Conservation (phyloP, 2,797 vertebrate genomes). For the Clarias platycephalus region DNA sequence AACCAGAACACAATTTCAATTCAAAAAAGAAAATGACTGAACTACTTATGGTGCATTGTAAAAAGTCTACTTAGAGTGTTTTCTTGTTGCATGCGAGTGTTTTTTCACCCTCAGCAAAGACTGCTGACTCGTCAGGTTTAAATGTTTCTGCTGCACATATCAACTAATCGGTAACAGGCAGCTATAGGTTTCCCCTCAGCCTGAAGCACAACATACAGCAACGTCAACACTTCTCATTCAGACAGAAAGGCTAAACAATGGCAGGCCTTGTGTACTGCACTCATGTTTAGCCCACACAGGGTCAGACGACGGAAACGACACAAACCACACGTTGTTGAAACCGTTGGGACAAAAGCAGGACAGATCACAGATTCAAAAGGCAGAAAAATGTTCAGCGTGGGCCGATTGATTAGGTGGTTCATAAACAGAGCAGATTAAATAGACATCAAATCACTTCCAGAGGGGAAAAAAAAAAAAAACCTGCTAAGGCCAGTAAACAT, state of each 20-base stretch:
- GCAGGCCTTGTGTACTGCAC: constrained; percentile 21
- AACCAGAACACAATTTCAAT: background rate
- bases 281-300: constrained; percentile 32
- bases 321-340: constrained; percentile 31
- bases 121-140: constrained; percentile 42
- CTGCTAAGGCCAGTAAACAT: background rate
- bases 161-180: constrained; percentile 40
- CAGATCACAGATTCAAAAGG: background rate
- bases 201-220: constrained; percentile 34
- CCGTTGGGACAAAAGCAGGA: background rate
- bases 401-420: background rate
- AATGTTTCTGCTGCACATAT: constrained; percentile 31
- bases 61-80: background rate
- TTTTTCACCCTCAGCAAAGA: background rate
- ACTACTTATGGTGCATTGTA: background rate
- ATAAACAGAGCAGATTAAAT: background rate
- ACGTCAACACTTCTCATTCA: constrained; percentile 35
- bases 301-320: constrained; percentile 20
- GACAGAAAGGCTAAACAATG: constrained; percentile 33
- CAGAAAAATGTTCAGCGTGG: background rate
- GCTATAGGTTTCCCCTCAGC: constrained; percentile 34
- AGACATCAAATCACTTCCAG: background rate
- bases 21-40: background rate
- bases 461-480: too few relatives aligned
- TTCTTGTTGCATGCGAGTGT: constrained; percentile 2